Conservation (phyloP, 1,140 invertebrate species). For the Nasonia longicornis region DNA sequence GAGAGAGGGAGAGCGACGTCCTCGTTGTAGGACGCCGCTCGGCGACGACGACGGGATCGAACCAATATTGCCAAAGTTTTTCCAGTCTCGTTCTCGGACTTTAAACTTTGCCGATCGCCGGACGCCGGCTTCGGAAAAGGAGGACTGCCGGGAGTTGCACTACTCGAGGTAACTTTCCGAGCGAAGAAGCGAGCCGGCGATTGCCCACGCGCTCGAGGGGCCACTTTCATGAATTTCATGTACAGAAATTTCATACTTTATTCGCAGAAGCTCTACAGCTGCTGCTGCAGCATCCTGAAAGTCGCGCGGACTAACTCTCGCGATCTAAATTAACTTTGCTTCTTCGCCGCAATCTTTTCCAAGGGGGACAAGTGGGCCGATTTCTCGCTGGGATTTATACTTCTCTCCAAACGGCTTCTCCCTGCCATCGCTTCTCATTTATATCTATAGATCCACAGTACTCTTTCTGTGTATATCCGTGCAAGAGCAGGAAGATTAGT, state of each 20-base stretch:
- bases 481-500: background rate
- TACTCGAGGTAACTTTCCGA: background rate
- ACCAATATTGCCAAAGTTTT: constrained; percentile 58
- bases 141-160: constrained; percentile 17
- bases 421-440: too few relatives aligned
- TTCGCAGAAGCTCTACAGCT: background rate
- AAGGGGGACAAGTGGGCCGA: background rate
- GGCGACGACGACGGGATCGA: constrained; percentile 7
- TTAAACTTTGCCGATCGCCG: constrained; percentile 50
- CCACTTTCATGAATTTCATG: constrained; percentile 44
- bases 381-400: constrained; percentile 8
- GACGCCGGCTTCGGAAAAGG: background rate
- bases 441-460: too few relatives aligned
- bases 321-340: constrained; percentile 38
- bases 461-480: too few relatives aligned
- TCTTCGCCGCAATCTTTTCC: constrained; percentile 14
- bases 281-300: background rate
- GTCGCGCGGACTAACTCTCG: background rate
- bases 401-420: background rate
- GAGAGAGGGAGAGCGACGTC: background rate
- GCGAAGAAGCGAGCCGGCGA: constrained; percentile 25
- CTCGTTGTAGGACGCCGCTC: background rate
- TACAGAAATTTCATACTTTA: constrained; percentile 39
- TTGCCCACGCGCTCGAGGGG: constrained; percentile 9
- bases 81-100: constrained; percentile 46